Conservation (phyloP, 2,113 vertebrate species). For the Calyptommatus sinebrachiatus region DNA sequence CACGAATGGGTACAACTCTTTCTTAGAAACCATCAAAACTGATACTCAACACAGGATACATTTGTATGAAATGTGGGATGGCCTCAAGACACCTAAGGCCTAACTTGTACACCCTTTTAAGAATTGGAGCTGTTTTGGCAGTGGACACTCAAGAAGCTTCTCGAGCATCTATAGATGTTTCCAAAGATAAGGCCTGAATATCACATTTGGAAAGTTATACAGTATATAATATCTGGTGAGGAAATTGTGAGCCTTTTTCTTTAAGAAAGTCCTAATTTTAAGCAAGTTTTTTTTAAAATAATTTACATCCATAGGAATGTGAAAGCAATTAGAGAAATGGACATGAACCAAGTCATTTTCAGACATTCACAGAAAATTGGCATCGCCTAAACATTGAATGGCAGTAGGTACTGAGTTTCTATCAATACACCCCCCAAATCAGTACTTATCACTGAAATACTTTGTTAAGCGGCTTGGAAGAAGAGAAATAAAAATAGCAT, state of each 20-base stretch:
- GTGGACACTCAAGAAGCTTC: too few relatives aligned
- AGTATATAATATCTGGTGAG: too few relatives aligned
- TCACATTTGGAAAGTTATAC: too few relatives aligned
- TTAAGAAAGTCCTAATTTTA: neutral
- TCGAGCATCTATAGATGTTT: too few relatives aligned
- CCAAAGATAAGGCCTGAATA: too few relatives aligned
- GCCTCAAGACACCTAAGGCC: too few relatives aligned
- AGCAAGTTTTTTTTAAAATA: conserved; percentile 47
- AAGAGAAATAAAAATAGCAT: conserved; percentile 52
- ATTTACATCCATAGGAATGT: conserved; percentile 43
- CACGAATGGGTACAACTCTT: too few relatives aligned
- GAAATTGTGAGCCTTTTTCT: conserved; percentile 21
- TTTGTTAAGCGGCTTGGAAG: conserved; percentile 59
- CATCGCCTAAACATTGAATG: conserved; percentile 60
- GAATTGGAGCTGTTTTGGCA: too few relatives aligned
- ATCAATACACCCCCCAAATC: conserved; percentile 60
- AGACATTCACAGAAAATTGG: conserved; percentile 65
- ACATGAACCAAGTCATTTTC: conserved; percentile 62
- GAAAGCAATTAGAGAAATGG: conserved; percentile 63
- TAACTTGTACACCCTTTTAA: too few relatives aligned
- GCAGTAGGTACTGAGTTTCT: conserved; percentile 42
- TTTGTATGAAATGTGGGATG: too few relatives aligned
- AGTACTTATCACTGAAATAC: conserved; percentile 64
- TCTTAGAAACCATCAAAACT: too few relatives aligned
- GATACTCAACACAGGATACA: too few relatives aligned